These are phyloP conservation scores for Hippopotamyrus pictus DNA, from an alignment of 2,797 vertebrate species.

Conservation along the genomic window DNA sequence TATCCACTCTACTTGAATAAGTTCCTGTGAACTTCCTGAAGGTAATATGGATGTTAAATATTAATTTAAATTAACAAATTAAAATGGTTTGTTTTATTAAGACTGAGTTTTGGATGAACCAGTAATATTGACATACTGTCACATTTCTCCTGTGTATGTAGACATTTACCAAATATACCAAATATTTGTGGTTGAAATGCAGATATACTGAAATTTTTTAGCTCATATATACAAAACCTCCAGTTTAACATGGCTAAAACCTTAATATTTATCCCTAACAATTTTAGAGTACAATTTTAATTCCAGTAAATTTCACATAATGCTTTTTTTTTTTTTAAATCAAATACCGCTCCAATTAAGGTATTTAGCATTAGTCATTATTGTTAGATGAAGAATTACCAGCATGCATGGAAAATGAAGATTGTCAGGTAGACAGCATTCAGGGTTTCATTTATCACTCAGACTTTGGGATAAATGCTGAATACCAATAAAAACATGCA, in stretches of 20 bases:
- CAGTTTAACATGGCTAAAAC: background rate
- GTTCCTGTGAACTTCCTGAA: background rate
- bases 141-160: background rate
- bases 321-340: background rate
- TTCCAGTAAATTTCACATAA: background rate
- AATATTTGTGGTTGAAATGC: background rate
- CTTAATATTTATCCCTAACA: background rate
- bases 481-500: background rate
- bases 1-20: background rate
- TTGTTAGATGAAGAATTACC: background rate
- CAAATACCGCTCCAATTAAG: background rate
- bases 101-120: background rate
- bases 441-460: background rate
- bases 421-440: background rate
- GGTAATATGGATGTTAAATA: background rate
- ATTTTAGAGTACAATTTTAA: background rate
- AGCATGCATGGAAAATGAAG: background rate
- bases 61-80: background rate
- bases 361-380: background rate
- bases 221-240: background rate
- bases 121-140: background rate
- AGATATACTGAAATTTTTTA: background rate
- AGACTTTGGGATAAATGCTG: background rate
- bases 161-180: background rate
- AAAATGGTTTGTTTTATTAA: background rate